Evolutionary conservation across 2,888 invertebrate genomes (phyloP), one percentile per base, ranked within the genome.

Genomic region (Dolichopus griseipennis): DNA sequence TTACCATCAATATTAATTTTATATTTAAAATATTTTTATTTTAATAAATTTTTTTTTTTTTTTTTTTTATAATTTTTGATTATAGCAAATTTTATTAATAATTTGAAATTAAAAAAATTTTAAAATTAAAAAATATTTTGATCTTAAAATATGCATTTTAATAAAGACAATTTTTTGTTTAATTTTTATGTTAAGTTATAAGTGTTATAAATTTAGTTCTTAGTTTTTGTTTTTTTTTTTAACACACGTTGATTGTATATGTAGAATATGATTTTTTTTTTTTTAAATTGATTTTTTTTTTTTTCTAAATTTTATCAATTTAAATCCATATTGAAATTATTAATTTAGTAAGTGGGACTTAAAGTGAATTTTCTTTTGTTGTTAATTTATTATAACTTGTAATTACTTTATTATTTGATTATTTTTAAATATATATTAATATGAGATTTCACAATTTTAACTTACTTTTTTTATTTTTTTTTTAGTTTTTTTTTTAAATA

Each of bases 11-110:
- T 41, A 41, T 12, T 12, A 41, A 12, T 15, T 41, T 41, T 41
- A 41, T 12, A 5, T 41, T 2, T 2, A 27, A 27, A 27, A 27
- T 4, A 27, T 37, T 12, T 37, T 37, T 37, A 7, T 37, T 8
- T 10, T 37, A 37, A 37, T 37, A 8, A 7, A 2, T 37, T 37
- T 37, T 37, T 12, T 12, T 52, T 52, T 52, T 52, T 52, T 52
- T 18, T 18, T 52, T 15, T 12, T 52, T 52, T 52, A 18, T 18
- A 18, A 18, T n/a, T 52, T 52, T 52, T 52, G 52, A n/a, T 52
- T 52, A 52, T 52, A 52, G 52, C n/a, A 52, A 52, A 52, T 52
- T 52, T 52, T 52, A 52, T 52, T 52, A 52, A 52, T 52, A 52
- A 52, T 52, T 52, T 18, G 15, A 52, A 52, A n/a, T 12, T 18